phyloP scores from a whole-genome alignment of 2,797 vertebrate species.

The Nyctibius grandis region DNA sequence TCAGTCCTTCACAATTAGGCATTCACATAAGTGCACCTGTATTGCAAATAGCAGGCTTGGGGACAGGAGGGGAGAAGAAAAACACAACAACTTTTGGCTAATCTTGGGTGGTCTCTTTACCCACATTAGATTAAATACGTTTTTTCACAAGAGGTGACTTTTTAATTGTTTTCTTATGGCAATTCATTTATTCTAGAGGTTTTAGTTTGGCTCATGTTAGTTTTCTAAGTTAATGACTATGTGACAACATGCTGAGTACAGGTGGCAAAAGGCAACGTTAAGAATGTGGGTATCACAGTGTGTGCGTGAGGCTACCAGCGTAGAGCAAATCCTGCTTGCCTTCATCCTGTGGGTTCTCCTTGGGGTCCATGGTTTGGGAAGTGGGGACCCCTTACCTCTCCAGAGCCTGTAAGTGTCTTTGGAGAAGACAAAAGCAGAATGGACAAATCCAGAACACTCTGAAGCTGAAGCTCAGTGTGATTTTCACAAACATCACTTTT shows the following conservation, averaged over 20 bases:
- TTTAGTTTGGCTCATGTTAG: conserved; percentile 65
- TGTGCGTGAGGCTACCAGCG: neutral
- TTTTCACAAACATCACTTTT: conserved; percentile 1
- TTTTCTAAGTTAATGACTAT: conserved; percentile 70
- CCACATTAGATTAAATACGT: conserved; percentile 65
- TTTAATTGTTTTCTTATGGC: conserved; percentile 76
- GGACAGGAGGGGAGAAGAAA: neutral
- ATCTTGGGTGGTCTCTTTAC: conserved; percentile 72
- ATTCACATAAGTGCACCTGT: conserved; percentile 64
- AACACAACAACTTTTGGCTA: conserved; percentile 1
- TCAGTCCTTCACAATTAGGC: conserved; percentile 10
- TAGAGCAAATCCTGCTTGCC: neutral
- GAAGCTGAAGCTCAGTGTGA: neutral
- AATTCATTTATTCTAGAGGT: conserved; percentile 62
- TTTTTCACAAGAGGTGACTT: conserved; percentile 75
- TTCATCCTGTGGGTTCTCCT: neutral
- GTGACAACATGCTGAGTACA: conserved; percentile 75
- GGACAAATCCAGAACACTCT: neutral
- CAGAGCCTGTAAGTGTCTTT: conserved; percentile 1
- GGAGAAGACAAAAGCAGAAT: neutral
- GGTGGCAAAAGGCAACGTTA: conserved; percentile 60
- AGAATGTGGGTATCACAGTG: conserved; percentile 27
- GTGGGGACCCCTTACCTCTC: neutral
- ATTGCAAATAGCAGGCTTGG: conserved; percentile 35
- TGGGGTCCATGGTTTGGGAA: neutral